These are phyloP conservation scores for Zalophus californianus DNA, from an alignment of 2,797 vertebrate genomes.

Conservation along the genomic window DNA sequence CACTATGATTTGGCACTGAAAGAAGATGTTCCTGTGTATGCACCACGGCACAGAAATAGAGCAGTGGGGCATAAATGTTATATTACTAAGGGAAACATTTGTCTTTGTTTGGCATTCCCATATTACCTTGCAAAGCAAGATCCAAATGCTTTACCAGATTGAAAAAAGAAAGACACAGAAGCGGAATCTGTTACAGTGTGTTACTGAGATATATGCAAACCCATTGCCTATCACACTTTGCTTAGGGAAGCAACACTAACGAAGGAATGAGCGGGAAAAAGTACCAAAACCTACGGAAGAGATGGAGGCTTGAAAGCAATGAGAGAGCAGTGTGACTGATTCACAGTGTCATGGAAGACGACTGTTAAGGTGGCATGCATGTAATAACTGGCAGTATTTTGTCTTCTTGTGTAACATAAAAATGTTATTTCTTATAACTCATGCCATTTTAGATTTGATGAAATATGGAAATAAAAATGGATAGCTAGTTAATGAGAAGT, in stretches of 20 bases:
- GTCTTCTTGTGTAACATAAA: background rate
- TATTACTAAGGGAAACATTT: constrained; percentile 36
- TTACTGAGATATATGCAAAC: background rate
- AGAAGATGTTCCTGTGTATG: background rate
- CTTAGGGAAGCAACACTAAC: background rate
- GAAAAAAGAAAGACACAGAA: constrained; percentile 33
- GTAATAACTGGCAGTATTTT: background rate
- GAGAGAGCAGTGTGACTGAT: background rate
- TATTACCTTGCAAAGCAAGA: constrained; percentile 32
- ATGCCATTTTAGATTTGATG: constrained; percentile 4
- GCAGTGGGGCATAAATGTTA: background rate
- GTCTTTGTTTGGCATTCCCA: background rate
- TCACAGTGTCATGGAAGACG: background rate
- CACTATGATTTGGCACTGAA: background rate
- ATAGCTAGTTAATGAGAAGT: background rate
- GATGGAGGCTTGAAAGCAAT: background rate
- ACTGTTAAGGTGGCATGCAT: background rate
- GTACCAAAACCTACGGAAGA: background rate
- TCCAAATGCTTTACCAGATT: background rate
- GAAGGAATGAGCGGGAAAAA: background rate
- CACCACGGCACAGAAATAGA: background rate
- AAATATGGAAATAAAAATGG: background rate
- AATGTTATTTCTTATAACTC: background rate
- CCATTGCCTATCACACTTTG: background rate
- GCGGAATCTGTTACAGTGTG: background rate